These are phyloP conservation scores for Acheta domesticus DNA, from an alignment of 2,888 invertebrate genomes.

Conservation along the genomic window DNA sequence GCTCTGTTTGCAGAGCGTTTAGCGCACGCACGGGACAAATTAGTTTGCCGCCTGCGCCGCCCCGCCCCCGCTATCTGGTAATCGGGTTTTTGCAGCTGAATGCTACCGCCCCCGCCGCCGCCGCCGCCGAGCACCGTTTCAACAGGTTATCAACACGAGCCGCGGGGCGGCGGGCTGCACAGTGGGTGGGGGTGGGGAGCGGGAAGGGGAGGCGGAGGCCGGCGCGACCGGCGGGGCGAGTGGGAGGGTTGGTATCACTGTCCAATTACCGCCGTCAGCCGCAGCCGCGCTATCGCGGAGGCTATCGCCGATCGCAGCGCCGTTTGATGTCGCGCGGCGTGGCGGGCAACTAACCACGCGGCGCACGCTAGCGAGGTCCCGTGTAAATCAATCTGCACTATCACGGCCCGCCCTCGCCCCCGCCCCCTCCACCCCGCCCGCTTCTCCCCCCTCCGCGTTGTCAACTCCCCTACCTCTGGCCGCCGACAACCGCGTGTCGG, in stretches of 20 bases:
- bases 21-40: conserved; percentile 9
- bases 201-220: not conserved
- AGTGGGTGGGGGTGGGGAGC: not conserved
- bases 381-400: too few species aligned
- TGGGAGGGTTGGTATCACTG: not conserved
- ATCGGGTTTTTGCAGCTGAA: conserved; percentile 18
- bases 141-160: conserved; percentile 1
- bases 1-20: not conserved
- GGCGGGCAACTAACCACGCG: not conserved
- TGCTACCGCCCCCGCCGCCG: not conserved
- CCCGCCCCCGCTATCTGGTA: conserved; percentile 1
- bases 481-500: too few species aligned
- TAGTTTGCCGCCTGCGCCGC: not conserved
- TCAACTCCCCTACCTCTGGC: too few species aligned
- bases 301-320: not conserved
- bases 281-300: not conserved
- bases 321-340: not conserved
- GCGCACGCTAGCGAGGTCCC: too few species aligned
- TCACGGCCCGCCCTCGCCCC: too few species aligned
- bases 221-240: not conserved
- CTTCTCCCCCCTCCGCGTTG: too few species aligned
- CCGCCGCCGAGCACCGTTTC: not conserved
- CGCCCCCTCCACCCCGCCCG: too few species aligned
- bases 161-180: not conserved
- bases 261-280: conserved; percentile 8